These are phyloP conservation scores for Heterocephalus glaber DNA, from an alignment of 2,113 vertebrate genomes.

Conservation along the genomic window DNA sequence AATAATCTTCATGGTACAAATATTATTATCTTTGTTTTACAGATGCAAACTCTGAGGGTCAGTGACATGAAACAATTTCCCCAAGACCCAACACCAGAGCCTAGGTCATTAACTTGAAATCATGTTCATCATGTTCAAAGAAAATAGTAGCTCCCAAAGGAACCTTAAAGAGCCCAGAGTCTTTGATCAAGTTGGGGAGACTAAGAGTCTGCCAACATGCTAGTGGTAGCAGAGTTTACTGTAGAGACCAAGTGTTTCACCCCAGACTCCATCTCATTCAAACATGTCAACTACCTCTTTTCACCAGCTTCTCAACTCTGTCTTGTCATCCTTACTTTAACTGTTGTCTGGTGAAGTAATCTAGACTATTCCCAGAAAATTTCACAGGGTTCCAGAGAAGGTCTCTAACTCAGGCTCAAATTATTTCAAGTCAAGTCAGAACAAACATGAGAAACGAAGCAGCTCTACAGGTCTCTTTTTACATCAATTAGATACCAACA, in stretches of 20 bases:
- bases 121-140: background rate
- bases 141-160: background rate
- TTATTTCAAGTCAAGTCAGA: background rate
- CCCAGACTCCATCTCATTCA: background rate
- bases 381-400: background rate
- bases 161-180: background rate
- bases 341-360: background rate
- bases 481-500: background rate
- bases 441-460: background rate
- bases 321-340: background rate
- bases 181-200: background rate
- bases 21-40: background rate
- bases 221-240: background rate
- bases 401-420: background rate
- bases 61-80: background rate
- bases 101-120: conserved; percentile 7
- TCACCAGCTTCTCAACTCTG: background rate
- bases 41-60: background rate
- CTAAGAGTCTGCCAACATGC: background rate
- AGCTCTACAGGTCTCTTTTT: background rate
- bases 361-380: background rate
- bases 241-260: background rate
- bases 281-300: background rate
- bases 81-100: background rate
- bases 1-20: background rate